Evolutionary conservation across 2,113 vertebrate species (phyloP).

Genomic region (Seriola aureovittata): DNA sequence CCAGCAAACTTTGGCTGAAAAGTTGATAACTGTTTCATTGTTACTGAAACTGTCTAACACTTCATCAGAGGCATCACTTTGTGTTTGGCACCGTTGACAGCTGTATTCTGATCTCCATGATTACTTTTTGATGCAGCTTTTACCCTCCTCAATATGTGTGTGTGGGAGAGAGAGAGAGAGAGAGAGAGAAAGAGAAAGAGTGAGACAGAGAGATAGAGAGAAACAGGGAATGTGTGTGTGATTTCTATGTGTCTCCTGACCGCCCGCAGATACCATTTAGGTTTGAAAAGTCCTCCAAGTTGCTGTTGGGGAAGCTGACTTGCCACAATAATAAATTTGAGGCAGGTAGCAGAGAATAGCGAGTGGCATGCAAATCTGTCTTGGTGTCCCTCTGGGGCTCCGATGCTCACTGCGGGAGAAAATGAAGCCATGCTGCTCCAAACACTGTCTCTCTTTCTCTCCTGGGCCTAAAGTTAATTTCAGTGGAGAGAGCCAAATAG

Average conservation of each 20-base stretch:
- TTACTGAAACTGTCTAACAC: constrained; percentile 59
- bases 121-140: constrained; percentile 80
- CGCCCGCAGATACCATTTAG: constrained; percentile 81
- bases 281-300: constrained; percentile 81
- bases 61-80: constrained; percentile 76
- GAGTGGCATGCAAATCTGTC: constrained; percentile 86
- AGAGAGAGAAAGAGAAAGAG: background rate
- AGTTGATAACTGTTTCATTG: constrained; percentile 56
- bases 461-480: constrained; percentile 83
- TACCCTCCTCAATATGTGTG: constrained; percentile 39
- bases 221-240: constrained; percentile 47
- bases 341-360: constrained; percentile 82
- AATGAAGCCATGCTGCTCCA: constrained; percentile 81
- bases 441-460: constrained; percentile 79
- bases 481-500: constrained; percentile 69
- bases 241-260: constrained; percentile 74
- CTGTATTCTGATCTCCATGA: constrained; percentile 81
- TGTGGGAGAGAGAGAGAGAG: constrained; percentile 9
- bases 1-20: constrained; percentile 69
- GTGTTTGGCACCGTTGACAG: constrained; percentile 71
- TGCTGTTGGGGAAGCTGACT: constrained; percentile 84
- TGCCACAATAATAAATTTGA: constrained; percentile 86
- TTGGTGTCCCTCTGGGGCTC: constrained; percentile 85
- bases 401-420: constrained; percentile 72
- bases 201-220: constrained; percentile 3